Evolutionary conservation across 1,140 invertebrate genomes (phyloP), one percentile per base, ranked within the genome.

Genomic region (Polyergus mexicanus): DNA sequence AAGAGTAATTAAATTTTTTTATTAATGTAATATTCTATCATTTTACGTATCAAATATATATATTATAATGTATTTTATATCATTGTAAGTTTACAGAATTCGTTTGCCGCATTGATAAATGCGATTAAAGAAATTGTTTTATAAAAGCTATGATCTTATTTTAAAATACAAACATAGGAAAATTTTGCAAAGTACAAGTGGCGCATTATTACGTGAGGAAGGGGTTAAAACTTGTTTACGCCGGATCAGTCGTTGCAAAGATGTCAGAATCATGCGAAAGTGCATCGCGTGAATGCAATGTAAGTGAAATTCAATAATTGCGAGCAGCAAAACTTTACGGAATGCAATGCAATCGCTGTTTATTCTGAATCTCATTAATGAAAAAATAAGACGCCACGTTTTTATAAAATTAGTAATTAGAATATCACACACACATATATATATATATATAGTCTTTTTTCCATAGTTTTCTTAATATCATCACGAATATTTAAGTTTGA

Each of bases 181-280:
- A 35, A 19, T 13, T 32, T 77, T 28, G 47, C 60, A 35, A 66
- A 78, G 2, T n/a, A 35, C 5, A 3, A n/a, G 2, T 35, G 4
- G 7, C 16, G 19, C 32, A 32, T 28, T 62, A 28, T 25, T 32
- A 35, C 35, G 16, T 44, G 22, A 16, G 10, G 25, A 71, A 58
- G 22, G 13, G 44, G 11, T 68, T 41, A 68, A 68, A 41, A 11
- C 76, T 72, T 81, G 25, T 81, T 81, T 81, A 72, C 25, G 47
- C 25, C 2, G 11, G 71, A 19, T 60, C 25, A 71, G 19, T 81
- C 51, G 19, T 19, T 28, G 32, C 16, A 68, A 54, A 68, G 54
- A 83, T 38, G 38, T 60, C 38, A 60, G 19, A 25, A 72, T 81
- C 54, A 62, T 54, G 78, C 28, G 13, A 60, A n/a, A 2, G 28